Evolutionary conservation across 2,888 invertebrate genomes (phyloP).

Genomic region (Tetrapedia diversipes): DNA sequence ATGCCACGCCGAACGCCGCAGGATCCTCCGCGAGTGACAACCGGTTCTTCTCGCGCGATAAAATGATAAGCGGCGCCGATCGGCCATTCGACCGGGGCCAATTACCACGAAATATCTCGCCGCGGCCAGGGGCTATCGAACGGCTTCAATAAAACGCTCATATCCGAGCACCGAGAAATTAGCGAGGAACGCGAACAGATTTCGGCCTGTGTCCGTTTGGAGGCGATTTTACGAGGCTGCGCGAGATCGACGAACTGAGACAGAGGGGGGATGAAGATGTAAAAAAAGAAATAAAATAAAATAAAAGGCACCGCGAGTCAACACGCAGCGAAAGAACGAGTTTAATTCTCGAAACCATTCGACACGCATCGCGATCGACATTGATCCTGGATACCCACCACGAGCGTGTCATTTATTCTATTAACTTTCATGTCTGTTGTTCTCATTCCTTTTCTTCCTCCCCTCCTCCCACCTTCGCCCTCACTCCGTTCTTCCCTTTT

Average conservation of each 20-base stretch:
- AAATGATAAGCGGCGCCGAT: constrained; percentile 33
- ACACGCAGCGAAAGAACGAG: constrained; percentile 24
- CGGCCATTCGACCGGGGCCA: background rate
- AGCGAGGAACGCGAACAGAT: constrained; percentile 27
- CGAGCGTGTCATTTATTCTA: constrained; percentile 77
- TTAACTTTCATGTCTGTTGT: constrained; percentile 67
- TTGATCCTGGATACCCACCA: constrained; percentile 58
- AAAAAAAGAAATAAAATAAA: constrained; percentile 12
- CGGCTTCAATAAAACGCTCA: constrained; percentile 21
- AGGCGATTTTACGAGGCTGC: constrained; percentile 27
- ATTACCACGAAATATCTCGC: constrained; percentile 29
- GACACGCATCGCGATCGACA: constrained; percentile 61
- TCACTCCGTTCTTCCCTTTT: background rate
- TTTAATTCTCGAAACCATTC: constrained; percentile 63
- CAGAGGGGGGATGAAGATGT: constrained; percentile 6
- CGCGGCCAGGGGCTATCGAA: constrained; percentile 2
- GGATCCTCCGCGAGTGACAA: constrained; percentile 21
- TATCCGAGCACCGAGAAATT: constrained; percentile 33
- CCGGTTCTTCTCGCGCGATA: constrained; percentile 37
- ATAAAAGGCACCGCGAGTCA: constrained; percentile 1
- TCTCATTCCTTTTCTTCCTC: constrained; percentile 35
- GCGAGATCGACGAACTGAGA: constrained; percentile 1
- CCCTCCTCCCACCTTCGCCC: too few species aligned
- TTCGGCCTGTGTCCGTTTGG: background rate
- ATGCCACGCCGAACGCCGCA: background rate